Evolutionary conservation across 2,888 invertebrate genomes (phyloP), one percentile per base, ranked within the genome.

Genomic region (Thecocarcelia acutangulata): DNA sequence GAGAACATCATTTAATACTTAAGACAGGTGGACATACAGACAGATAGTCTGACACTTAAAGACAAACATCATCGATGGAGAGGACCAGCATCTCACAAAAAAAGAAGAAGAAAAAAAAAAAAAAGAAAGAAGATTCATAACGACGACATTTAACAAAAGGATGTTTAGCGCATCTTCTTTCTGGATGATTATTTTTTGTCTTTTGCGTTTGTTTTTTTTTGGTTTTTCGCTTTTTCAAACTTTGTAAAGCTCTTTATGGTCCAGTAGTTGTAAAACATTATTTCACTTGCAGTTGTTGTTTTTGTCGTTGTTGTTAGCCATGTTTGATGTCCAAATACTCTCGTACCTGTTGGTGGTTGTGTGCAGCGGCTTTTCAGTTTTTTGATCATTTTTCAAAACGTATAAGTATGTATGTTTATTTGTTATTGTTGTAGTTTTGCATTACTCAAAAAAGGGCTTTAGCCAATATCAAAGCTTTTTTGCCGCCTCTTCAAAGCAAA

Each of bases 351-450:
- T 56, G 52, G 40, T 70, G 54, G 50, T 61, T 68, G 52, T 28
- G 40, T 64, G 56, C 64, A 52, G 83, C 83, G 80, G 84, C 83
- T 83, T 84, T 81, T 76, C 74, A 74, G 84, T 80, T 84, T 84
- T 84, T 84, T 84, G 83, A 84, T 84, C 83, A 83, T 83, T 83
- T 84, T 70, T 77, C 79, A 79, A 82, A 83, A 82, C 77, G 80
- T 61, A 70, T 76, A 76, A 70, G 64, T 70, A 66, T 59, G 64
- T 70, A 66, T 59, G 78, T 78, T 78, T 66, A 72, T 77, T 77
- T 69, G 61, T 72, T 81, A 40, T 74, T 74, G 59, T 61, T 58
- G 70, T 58, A 68, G 76, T 81, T 77, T 74, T 74, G 74, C 78
- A 82, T 82, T 82, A 70, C 76, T 78, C 78, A 69, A 69, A 78